Conservation (phyloP, 2,113 vertebrate genomes). For the Ceuthmochares aereus region DNA sequence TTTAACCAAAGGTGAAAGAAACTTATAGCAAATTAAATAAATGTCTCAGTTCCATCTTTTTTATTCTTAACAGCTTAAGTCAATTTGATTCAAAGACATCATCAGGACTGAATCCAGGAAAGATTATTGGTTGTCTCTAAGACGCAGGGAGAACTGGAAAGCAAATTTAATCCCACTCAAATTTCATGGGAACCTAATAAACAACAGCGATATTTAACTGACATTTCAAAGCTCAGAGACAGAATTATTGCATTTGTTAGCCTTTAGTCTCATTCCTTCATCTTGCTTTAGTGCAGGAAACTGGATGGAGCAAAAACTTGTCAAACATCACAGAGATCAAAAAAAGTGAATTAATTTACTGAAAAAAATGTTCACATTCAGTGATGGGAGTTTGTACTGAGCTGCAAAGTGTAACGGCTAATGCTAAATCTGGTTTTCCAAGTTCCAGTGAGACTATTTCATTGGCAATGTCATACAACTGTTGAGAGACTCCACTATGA, state of each 20-base stretch:
- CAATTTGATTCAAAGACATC: not conserved
- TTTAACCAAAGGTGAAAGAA: not conserved
- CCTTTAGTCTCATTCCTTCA: not conserved
- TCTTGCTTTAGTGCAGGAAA: not conserved
- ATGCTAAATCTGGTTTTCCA: not conserved
- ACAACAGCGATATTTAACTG: slow-evolving; percentile 38
- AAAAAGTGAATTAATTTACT: not conserved
- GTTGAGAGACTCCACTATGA: not conserved
- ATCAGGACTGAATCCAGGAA: not conserved
- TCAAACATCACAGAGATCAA: not conserved
- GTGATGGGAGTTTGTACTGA: not conserved
- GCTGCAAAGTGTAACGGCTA: not conserved
- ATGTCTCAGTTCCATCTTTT: not conserved
- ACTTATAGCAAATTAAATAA: not conserved
- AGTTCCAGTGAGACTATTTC: not conserved
- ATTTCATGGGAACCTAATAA: slow-evolving; percentile 30
- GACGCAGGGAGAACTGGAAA: not conserved
- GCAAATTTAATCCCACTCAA: slow-evolving; percentile 42
- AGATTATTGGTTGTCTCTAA: not conserved
- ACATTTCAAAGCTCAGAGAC: slow-evolving; percentile 40
- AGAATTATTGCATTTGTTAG: slow-evolving; percentile 17
- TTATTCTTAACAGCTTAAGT: not conserved
- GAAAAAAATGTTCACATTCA: not conserved
- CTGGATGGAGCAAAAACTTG: not conserved
- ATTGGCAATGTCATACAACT: not conserved